phyloP scores from a whole-genome alignment of 2,113 vertebrate species.

The Epinephelus cyanopodus region DNA sequence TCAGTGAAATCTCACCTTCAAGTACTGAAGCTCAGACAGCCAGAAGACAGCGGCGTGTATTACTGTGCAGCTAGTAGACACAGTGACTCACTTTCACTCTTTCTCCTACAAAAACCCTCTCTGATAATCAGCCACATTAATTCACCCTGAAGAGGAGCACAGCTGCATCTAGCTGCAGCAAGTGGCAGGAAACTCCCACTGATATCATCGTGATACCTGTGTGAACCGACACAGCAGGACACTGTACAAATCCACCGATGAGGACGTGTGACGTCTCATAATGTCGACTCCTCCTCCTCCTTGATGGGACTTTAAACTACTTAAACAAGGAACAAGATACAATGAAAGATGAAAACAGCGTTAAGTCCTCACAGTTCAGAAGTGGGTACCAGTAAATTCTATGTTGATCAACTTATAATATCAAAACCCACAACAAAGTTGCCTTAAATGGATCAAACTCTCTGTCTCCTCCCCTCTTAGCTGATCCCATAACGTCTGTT shows the following conservation, averaged over 20 bases:
- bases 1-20: slow-evolving; percentile 13
- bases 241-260: background rate
- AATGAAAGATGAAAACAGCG: background rate
- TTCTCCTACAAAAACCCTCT: slow-evolving; percentile 49
- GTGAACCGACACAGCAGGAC: background rate
- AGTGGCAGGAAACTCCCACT: background rate
- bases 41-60: slow-evolving; percentile 64
- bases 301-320: background rate
- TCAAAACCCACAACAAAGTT: background rate
- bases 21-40: slow-evolving; percentile 9
- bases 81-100: slow-evolving; percentile 39
- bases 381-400: too few relatives aligned
- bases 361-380: background rate
- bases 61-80: slow-evolving; percentile 71
- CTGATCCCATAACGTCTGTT: accelerated
- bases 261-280: background rate
- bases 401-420: too few relatives aligned
- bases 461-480: slow-evolving; percentile 39
- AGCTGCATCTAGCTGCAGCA: slow-evolving; percentile 22
- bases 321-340: too few relatives aligned
- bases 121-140: background rate
- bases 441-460: background rate
- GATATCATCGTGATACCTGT: slow-evolving; percentile 14
- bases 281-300: background rate
- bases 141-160: background rate